A percentile compares a stretch with the other conserved stretches of the same genome.
These are phyloP conservation scores for Lepidonotus clava DNA, from an alignment of 2,888 invertebrate species.

Conservation along the genomic window DNA sequence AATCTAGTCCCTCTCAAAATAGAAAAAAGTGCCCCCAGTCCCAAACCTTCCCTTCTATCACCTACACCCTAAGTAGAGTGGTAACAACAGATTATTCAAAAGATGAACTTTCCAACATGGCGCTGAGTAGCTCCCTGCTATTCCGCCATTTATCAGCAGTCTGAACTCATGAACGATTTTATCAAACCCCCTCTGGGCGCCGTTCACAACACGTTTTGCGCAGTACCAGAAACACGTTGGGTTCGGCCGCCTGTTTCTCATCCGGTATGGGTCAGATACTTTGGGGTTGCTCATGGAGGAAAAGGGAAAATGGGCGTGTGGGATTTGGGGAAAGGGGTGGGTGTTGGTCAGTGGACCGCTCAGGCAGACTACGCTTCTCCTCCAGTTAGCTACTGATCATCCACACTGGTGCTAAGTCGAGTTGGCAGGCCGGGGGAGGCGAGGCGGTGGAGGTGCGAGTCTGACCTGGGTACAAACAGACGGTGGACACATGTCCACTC, in stretches of 20 bases:
- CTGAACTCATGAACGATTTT: neutral
- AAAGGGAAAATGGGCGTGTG: too few relatives aligned
- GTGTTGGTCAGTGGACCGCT: conserved; percentile 11
- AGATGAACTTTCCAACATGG: too few relatives aligned
- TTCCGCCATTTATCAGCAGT: conserved; percentile 23
- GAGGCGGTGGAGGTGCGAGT: conserved; percentile 10
- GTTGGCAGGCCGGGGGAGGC: conserved; percentile 8
- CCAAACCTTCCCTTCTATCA: neutral
- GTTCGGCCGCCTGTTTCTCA: too few relatives aligned
- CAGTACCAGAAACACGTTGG: too few relatives aligned
- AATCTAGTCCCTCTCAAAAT: too few relatives aligned
- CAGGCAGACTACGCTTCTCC: neutral
- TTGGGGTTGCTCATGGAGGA: too few relatives aligned
- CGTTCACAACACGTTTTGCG: too few relatives aligned
- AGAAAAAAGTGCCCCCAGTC: neutral
- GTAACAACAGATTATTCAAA: too few relatives aligned
- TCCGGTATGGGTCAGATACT: too few relatives aligned
- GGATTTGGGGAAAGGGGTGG: too few relatives aligned
- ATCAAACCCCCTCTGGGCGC: conserved; percentile 24
- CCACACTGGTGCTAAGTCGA: neutral
- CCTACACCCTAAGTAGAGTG: too few relatives aligned
- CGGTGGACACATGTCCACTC: conserved; percentile 11
- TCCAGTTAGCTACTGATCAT: conserved; percentile 14
- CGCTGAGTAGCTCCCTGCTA: conserved; percentile 24
- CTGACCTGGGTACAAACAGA: conserved; percentile 45